Percentiles rank a stretch among this genome's conserved stretches.
Evolutionary conservation across 1,140 invertebrate species (phyloP).

Genomic region (Helicoverpa armigera): DNA sequence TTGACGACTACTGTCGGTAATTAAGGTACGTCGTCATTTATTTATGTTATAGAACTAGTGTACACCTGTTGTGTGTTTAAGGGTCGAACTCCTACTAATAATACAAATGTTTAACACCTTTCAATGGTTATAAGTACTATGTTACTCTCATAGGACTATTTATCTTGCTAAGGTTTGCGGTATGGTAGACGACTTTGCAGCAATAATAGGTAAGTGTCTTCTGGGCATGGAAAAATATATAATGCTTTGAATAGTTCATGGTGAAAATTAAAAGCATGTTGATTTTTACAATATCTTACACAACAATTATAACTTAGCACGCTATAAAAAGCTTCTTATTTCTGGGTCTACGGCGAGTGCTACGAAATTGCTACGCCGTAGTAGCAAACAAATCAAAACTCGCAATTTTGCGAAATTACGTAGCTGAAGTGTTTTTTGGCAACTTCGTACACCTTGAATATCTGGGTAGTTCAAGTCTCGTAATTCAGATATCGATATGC

Average conservation of each 20-base stretch:
- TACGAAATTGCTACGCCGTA: conserved; percentile 34
- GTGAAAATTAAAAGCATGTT: too few relatives aligned
- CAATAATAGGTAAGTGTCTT: too few relatives aligned
- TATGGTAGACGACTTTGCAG: too few relatives aligned
- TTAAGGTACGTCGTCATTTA: neutral
- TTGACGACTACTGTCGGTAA: conserved; percentile 46
- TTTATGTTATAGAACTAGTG: neutral
- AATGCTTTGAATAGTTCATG: too few relatives aligned
- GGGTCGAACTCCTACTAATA: too few relatives aligned
- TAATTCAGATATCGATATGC: too few relatives aligned
- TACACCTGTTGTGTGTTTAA: neutral
- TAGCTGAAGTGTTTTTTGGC: too few relatives aligned
- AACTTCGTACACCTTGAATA: too few relatives aligned
- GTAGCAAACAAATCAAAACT: neutral
- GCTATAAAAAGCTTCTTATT: neutral
- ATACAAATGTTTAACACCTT: neutral
- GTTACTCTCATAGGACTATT: neutral
- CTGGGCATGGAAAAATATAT: too few relatives aligned
- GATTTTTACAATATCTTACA: neutral
- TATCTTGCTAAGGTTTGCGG: too few relatives aligned
- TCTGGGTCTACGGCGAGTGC: conserved; percentile 34
- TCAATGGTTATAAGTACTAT: neutral
- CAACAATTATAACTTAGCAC: neutral
- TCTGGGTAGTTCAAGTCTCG: too few relatives aligned
- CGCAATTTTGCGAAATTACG: too few relatives aligned